Evolutionary conservation across 2,113 vertebrate species (phyloP).

Genomic region (Candoia aspera): DNA sequence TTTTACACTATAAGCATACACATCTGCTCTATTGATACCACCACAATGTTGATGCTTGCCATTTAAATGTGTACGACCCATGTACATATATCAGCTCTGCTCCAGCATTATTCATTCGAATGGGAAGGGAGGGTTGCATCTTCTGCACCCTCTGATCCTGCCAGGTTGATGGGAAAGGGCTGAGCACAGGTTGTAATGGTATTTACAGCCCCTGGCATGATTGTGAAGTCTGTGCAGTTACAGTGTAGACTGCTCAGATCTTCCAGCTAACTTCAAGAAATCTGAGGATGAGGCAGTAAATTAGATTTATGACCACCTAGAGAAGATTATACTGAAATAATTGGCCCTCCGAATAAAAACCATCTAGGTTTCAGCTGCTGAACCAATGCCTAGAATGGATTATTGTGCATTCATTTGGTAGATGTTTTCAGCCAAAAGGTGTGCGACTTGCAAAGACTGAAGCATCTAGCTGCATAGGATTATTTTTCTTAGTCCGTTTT

Average conservation of each 20-base stretch:
- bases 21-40: neutral
- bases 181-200: neutral
- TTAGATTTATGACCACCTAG: neutral
- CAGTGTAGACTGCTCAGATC: neutral
- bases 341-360: neutral
- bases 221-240: neutral
- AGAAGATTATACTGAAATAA: neutral
- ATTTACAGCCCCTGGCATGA: neutral
- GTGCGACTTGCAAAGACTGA: neutral
- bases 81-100: neutral
- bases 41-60: neutral
- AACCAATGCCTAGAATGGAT: neutral
- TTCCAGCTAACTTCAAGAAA: neutral
- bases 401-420: neutral
- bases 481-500: neutral
- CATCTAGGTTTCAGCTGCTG: neutral
- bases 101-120: neutral
- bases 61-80: neutral
- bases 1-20: neutral
- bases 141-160: neutral
- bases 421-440: neutral
- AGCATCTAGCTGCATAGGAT: neutral
- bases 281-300: neutral
- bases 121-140: neutral
- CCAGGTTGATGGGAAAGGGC: neutral